A percentile compares a stretch with the other conserved stretches of the same genome.
Evolutionary conservation across 2,888 invertebrate species (phyloP).

Genomic region (Conchocele bisecta): DNA sequence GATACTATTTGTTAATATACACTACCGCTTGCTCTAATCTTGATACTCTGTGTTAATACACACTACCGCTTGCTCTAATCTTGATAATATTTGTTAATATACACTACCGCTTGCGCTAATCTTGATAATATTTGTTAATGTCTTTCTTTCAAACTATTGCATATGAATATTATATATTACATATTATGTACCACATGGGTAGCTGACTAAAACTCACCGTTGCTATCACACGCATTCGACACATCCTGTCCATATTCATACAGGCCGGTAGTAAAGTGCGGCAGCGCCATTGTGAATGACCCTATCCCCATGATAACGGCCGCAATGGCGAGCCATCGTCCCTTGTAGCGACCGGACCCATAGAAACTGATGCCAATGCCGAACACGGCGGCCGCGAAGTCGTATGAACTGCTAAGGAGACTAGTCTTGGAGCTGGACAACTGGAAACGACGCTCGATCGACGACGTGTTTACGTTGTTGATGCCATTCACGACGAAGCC

Average conservation of each 20-base stretch:
- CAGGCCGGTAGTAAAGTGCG: slow-evolving; percentile 89
- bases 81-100: too few species aligned
- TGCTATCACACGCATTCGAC: slow-evolving; percentile 27
- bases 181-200: too few species aligned
- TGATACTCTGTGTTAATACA: too few species aligned
- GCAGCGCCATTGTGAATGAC: slow-evolving; percentile 90
- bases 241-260: slow-evolving; percentile 83
- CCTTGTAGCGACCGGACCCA: slow-evolving; percentile 83
- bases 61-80: too few species aligned
- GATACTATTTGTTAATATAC: too few species aligned
- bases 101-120: too few species aligned
- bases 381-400: slow-evolving; percentile 77
- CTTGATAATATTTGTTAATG: too few species aligned
- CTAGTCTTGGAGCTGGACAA: slow-evolving; percentile 76
- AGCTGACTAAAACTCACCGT: too few species aligned
- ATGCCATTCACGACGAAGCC: slow-evolving; percentile 81
- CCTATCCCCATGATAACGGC: slow-evolving; percentile 88
- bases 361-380: slow-evolving; percentile 74
- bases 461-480: slow-evolving; percentile 79
- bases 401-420: slow-evolving; percentile 78
- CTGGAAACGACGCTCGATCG: slow-evolving; percentile 77
- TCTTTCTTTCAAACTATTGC: too few species aligned
- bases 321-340: slow-evolving; percentile 88
- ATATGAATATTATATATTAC: too few species aligned
- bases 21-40: too few species aligned